Percentiles rank a stretch among this genome's conserved stretches.
These are phyloP conservation scores for Atopsyche davidsoni DNA, from an alignment of 1,140 invertebrate species.

Conservation along the genomic window DNA sequence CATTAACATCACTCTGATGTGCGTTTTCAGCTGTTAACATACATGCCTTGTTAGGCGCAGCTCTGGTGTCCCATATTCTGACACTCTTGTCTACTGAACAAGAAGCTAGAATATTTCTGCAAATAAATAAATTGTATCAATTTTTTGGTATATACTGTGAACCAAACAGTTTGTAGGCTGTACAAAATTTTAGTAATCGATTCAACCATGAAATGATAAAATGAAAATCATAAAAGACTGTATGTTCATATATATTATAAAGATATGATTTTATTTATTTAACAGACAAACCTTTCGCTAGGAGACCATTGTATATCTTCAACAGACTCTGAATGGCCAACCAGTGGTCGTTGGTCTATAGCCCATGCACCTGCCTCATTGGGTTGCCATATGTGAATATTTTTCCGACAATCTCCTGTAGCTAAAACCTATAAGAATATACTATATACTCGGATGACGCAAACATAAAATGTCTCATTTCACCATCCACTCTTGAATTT, in stretches of 20 bases:
- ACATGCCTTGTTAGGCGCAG: constrained; percentile 77
- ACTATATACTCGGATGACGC: not conserved
- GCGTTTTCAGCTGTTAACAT: constrained; percentile 85
- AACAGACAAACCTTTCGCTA: constrained; percentile 72
- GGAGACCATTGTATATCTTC: constrained; percentile 99
- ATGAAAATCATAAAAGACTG: no score
- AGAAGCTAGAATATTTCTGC: constrained; percentile 80
- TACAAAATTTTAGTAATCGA: no score
- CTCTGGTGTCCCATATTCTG: constrained; percentile 86
- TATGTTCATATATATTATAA: constrained; percentile 1
- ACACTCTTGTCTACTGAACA: constrained; percentile 93
- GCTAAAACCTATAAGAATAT: constrained; percentile 60
- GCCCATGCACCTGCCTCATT: constrained; percentile 69
- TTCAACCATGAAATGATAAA: no score
- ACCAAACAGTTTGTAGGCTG: no score
- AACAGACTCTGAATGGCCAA: constrained; percentile 86
- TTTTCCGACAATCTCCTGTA: constrained; percentile 84
- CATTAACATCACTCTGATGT: constrained; percentile 92
- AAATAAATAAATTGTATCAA: no score
- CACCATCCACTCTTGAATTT: no score
- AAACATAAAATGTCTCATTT: no score
- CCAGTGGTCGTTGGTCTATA: constrained; percentile 82
- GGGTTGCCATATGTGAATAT: constrained; percentile 91
- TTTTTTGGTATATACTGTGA: no score
- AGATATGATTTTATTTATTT: not conserved